These are phyloP conservation scores for Apistogramma diplotaenia DNA, from an alignment of 2,113 vertebrate genomes.

Conservation along the genomic window DNA sequence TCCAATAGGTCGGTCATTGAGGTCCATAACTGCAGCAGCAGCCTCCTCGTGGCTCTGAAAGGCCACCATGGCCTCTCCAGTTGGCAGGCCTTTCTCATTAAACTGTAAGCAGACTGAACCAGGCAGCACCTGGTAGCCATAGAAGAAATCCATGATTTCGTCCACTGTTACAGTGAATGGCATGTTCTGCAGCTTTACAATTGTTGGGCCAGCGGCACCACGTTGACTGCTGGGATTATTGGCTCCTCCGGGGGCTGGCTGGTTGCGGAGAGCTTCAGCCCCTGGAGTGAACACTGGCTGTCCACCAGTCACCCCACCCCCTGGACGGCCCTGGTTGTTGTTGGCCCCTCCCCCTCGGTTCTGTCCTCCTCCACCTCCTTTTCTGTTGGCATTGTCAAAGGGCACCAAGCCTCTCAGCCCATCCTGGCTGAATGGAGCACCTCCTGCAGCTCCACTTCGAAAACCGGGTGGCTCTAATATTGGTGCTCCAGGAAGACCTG, in stretches of 20 bases:
- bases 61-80: conserved; percentile 98
- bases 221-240: conserved; percentile 79
- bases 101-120: conserved; percentile 96
- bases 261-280: conserved; percentile 82
- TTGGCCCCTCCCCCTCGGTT: conserved; percentile 69
- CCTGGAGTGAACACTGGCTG: conserved; percentile 77
- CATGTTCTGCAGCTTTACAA: conserved; percentile 98
- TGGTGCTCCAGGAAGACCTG: conserved; percentile 84
- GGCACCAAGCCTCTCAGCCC: conserved; percentile 80
- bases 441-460: conserved; percentile 81
- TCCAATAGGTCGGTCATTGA: conserved; percentile 97
- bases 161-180: conserved; percentile 97
- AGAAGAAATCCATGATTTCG: conserved; percentile 99
- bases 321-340: conserved; percentile 79
- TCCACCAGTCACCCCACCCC: conserved; percentile 74
- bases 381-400: conserved; percentile 84
- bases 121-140: conserved; percentile 96
- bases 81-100: conserved; percentile 96
- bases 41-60: conserved; percentile 97
- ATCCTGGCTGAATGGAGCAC: conserved; percentile 82
- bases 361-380: conserved; percentile 59
- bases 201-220: conserved; percentile 76
- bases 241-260: conserved; percentile 77
- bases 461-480: conserved; percentile 88
- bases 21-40: conserved; percentile 92